Base-by-base conservation (phyloP, 37 sponge, comb jelly and placozoan species). In the Agelas oroides region DNA sequence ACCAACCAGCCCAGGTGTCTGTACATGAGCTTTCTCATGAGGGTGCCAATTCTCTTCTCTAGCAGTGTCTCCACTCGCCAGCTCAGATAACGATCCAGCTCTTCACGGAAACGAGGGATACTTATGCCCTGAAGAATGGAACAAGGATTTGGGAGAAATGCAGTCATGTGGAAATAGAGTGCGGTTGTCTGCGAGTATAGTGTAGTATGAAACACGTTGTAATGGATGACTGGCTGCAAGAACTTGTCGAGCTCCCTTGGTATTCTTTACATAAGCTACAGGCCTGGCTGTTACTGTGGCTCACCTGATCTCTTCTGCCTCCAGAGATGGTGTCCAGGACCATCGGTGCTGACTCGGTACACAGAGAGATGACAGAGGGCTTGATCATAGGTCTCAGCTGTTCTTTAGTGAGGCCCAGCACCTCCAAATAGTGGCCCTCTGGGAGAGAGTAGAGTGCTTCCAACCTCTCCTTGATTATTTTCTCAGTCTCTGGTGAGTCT, bases 271-370 rank as follows among this genome's bases (percentile, higher is more conserved):
- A n/a, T n/a, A n/a, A n/a, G n/a, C 8, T 46, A 46, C 46, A 46
- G 46, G n/a, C n/a, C n/a, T n/a, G n/a, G n/a, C n/a, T n/a, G n/a
- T n/a, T n/a, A 46, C 3, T 46, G 46, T 24, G 14, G 13, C 20
- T 23, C 56, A 70, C 82, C 70, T 81, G 65, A 65, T 52, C 71
- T 37, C 16, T 34, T 23, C 34, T 58, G 1, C 36, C 8, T 11
- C 84, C 76, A 33, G 33, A 1, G 13, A 62, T 28, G 5, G 34
- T 76, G 25, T 69, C 80, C 79, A 83, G 38, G 15, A 92, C 84
- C 17, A 69, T 75, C 5, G 92, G 87, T 33, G 90, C 87, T 35
- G 88, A 32, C 37, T 95, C 95, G 38, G 92, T 93, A 83, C 94
- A 88, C 33, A 95, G 80, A 18, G 91, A 87, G 13, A 95, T 38